phyloP scores from a whole-genome alignment of 2,797 vertebrate genomes.

The Artibeus lituratus region DNA sequence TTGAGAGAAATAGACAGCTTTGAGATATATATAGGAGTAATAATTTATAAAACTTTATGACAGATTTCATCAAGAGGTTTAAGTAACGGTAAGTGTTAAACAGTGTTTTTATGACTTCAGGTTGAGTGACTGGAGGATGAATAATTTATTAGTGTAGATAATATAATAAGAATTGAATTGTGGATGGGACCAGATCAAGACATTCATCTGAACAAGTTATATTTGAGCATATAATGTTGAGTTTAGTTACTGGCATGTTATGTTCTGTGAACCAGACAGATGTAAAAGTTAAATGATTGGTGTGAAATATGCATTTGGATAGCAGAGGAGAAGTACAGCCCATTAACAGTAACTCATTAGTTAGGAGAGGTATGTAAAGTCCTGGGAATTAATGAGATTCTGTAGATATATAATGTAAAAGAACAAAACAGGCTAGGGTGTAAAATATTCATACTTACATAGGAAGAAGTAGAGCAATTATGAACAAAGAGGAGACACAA shows the following conservation, averaged over 20 bases:
- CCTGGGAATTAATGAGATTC: background rate
- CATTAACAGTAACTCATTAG: background rate
- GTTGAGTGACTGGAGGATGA: background rate
- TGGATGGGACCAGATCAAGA: background rate
- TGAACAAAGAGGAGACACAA: background rate
- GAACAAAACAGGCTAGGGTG: background rate
- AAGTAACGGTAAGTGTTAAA: background rate
- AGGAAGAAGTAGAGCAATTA: background rate
- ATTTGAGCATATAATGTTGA: background rate
- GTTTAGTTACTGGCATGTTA: background rate
- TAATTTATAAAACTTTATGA: background rate
- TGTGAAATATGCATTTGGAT: background rate
- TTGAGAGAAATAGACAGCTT: background rate
- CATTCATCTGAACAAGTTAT: background rate
- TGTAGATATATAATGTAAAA: background rate
- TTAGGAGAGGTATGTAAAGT: background rate
- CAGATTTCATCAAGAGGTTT: background rate
- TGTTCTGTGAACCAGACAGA: background rate
- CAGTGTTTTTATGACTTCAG: background rate
- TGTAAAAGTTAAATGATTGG: background rate
- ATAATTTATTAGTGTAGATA: background rate
- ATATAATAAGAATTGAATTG: background rate
- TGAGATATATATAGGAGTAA: conserved; percentile 14
- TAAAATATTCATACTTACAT: background rate
- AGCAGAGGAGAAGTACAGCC: background rate